Evolutionary conservation across 2,113 vertebrate species (phyloP).

Genomic region (Tiliqua scincoides): DNA sequence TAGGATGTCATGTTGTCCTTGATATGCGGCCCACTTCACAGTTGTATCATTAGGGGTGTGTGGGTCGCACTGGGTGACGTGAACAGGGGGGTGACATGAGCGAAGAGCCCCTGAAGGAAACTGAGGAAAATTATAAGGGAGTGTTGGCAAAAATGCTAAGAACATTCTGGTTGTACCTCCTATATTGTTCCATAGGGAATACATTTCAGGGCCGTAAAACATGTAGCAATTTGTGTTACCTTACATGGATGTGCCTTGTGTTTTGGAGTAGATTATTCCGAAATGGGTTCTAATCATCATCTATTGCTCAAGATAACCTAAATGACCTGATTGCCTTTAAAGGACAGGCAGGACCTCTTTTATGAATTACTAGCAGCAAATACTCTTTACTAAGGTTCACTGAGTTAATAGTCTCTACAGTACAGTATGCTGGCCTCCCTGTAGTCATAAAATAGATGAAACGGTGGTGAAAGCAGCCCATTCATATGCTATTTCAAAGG

Average conservation of each 20-base stretch:
- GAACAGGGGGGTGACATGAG: not conserved
- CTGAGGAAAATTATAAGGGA: not conserved
- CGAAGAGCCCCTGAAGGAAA: too few species aligned
- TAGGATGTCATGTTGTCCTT: too few species aligned
- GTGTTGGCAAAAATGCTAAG: not conserved
- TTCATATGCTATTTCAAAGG: not conserved
- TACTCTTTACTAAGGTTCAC: constrained; percentile 27
- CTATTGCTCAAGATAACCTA: constrained; percentile 33
- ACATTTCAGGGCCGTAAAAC: constrained; percentile 28
- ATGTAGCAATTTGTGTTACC: not conserved
- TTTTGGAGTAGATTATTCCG: constrained; percentile 9
- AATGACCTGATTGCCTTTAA: constrained; percentile 45
- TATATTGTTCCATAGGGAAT: constrained; percentile 29
- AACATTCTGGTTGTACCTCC: constrained; percentile 8
- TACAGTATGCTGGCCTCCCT: not conserved
- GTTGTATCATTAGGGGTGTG: too few species aligned
- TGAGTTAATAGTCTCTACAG: constrained; percentile 7
- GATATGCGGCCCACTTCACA: too few species aligned
- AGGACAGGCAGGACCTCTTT: not conserved
- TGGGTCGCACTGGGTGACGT: too few species aligned
- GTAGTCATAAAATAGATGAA: not conserved
- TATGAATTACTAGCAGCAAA: constrained; percentile 38
- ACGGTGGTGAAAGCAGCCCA: constrained; percentile 7
- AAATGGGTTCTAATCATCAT: constrained; percentile 1
- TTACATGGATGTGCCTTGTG: not conserved